These are phyloP conservation scores for Nannoperca australis DNA, from an alignment of 2,797 vertebrate species.

Conservation along the genomic window DNA sequence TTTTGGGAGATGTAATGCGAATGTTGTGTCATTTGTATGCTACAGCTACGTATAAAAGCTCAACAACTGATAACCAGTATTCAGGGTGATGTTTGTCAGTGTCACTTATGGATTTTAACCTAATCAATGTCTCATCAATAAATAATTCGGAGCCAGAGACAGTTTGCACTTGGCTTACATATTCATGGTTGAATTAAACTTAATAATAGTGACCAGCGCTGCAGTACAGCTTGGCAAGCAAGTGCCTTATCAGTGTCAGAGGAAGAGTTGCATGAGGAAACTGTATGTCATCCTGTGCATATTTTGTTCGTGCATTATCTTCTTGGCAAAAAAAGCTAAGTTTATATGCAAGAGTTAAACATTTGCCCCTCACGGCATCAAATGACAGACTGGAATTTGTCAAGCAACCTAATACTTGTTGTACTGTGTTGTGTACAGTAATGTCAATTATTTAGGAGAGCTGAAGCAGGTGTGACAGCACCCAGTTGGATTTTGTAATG, in stretches of 20 bases:
- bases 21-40: conserved; percentile 5
- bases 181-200: conserved; percentile 55
- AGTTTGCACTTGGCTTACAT: conserved; percentile 61
- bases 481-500: conserved; percentile 58
- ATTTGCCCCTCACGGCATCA: conserved; percentile 33
- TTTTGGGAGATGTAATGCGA: conserved; percentile 16
- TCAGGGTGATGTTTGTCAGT: conserved; percentile 34
- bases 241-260: conserved; percentile 24
- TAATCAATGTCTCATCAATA: conserved; percentile 61
- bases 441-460: conserved; percentile 67
- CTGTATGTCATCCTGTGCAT: conserved; percentile 33
- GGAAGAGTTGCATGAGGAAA: conserved; percentile 22
- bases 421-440: conserved; percentile 47
- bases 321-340: conserved; percentile 19
- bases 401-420: conserved; percentile 28
- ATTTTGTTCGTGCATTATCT: conserved; percentile 26
- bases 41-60: neutral
- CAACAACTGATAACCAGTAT: conserved; percentile 15
- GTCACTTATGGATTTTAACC: conserved; percentile 54
- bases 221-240: conserved; percentile 19
- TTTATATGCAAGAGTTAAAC: conserved; percentile 35
- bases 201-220: conserved; percentile 35
- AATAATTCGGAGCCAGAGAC: conserved; percentile 47
- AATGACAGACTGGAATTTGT: conserved; percentile 52
- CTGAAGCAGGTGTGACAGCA: conserved; percentile 57